Evolutionary conservation across 2,888 invertebrate species (phyloP).

Genomic region (Fissipunctia ypsillon): DNA sequence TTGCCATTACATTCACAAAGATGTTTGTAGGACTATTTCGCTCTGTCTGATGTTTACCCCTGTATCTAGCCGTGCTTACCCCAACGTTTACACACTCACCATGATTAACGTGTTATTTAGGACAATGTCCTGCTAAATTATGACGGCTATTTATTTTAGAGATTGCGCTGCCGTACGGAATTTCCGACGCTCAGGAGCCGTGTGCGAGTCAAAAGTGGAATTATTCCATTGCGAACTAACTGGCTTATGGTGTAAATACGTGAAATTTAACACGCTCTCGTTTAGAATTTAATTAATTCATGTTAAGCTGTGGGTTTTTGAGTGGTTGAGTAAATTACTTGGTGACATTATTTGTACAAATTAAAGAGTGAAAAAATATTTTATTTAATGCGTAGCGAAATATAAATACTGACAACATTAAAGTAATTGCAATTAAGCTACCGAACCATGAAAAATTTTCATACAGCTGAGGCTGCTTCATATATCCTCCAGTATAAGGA

Average conservation of each 20-base stretch:
- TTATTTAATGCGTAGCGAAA: not conserved
- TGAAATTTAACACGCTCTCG: constrained; percentile 38
- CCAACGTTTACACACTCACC: constrained; percentile 68
- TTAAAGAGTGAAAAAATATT: not conserved
- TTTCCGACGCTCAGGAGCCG: constrained; percentile 44
- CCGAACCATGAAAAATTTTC: not conserved
- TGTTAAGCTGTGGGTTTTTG: constrained; percentile 28
- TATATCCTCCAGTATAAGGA: not conserved
- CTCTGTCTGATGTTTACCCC: constrained; percentile 23
- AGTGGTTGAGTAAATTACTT: constrained; percentile 43
- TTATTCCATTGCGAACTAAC: constrained; percentile 54
- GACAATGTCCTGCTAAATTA: constrained; percentile 76
- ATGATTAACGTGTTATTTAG: constrained; percentile 76
- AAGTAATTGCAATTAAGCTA: not conserved
- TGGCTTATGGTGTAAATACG: constrained; percentile 36
- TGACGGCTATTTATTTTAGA: constrained; percentile 75
- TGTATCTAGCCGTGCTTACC: constrained; percentile 54
- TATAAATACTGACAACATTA: not conserved
- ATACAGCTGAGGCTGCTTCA: not conserved
- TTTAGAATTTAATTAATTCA: constrained; percentile 51
- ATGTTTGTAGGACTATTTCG: not conserved
- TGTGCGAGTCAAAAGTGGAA: constrained; percentile 52
- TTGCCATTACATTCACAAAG: constrained; percentile 4
- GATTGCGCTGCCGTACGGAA: constrained; percentile 68
- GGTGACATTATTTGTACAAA: constrained; percentile 3